These are phyloP conservation scores for Probosciger aterrimus DNA, from an alignment of 2,113 vertebrate genomes.

Conservation along the genomic window DNA sequence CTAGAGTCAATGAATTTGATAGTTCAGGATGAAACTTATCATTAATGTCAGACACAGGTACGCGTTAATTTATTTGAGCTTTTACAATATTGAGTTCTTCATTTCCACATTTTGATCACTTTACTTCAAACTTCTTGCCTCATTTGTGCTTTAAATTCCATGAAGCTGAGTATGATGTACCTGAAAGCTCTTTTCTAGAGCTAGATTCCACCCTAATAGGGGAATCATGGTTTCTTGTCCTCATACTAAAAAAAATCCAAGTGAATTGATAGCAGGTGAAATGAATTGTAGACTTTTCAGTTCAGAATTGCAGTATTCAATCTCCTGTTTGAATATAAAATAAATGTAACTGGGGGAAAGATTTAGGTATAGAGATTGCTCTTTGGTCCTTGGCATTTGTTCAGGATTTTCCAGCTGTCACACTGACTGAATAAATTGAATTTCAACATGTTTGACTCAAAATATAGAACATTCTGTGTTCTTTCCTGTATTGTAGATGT, in stretches of 20 bases:
- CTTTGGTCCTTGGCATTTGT: neutral
- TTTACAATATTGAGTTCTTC: neutral
- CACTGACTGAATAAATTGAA: neutral
- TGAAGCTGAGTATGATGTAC: neutral
- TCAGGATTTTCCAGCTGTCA: neutral
- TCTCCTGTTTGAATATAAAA: neutral
- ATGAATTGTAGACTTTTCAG: neutral
- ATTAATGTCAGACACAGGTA: neutral
- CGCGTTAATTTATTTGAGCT: neutral
- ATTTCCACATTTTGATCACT: neutral
- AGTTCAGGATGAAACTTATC: neutral
- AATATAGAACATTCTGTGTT: neutral
- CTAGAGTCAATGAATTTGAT: neutral
- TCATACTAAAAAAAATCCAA: neutral
- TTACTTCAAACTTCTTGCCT: neutral
- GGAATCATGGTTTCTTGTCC: neutral
- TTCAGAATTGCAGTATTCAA: neutral
- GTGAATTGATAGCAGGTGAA: neutral
- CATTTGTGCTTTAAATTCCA: neutral
- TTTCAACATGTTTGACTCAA: neutral
- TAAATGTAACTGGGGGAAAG: neutral
- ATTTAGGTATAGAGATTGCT: neutral
- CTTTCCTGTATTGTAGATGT: neutral
- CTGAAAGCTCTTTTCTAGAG: neutral
- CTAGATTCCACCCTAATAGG: neutral